Percentiles rank a stretch among this genome's conserved stretches.
phyloP scores from a whole-genome alignment of 1,140 invertebrate species.

The Leptestheria dahalacensis region DNA sequence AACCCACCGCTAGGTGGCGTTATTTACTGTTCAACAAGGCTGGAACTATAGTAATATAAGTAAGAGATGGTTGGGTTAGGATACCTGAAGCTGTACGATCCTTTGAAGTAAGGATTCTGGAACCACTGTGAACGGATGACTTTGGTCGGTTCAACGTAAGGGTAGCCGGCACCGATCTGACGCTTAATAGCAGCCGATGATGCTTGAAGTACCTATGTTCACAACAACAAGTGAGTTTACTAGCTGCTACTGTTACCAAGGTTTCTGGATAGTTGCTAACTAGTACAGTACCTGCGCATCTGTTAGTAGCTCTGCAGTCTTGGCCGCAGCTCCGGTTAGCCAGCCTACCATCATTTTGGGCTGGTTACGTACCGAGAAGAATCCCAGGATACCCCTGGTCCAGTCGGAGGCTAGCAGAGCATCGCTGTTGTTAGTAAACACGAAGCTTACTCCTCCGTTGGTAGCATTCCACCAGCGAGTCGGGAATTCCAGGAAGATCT shows the following conservation, averaged over 20 bases:
- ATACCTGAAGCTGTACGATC: conserved; percentile 43
- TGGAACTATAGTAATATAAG: too few relatives aligned
- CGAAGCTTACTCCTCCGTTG: conserved; percentile 14
- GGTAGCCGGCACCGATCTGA: conserved; percentile 21
- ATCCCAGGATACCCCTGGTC: conserved; percentile 44
- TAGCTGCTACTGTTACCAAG: too few relatives aligned
- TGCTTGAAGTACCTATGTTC: too few relatives aligned
- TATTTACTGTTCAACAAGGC: too few relatives aligned
- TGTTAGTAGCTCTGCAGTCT: conserved; percentile 34
- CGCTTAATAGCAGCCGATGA: conserved; percentile 23
- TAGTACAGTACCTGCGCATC: conserved; percentile 33
- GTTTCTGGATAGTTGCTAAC: too few relatives aligned
- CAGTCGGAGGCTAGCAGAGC: too few relatives aligned
- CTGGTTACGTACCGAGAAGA: conserved; percentile 45
- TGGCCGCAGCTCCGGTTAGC: conserved; percentile 38
- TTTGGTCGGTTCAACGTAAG: conserved; percentile 28
- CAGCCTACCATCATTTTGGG: conserved; percentile 48
- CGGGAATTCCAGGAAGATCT: conserved; percentile 55
- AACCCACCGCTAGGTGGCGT: too few relatives aligned
- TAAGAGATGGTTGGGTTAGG: too few relatives aligned
- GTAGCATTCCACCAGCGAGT: conserved; percentile 34
- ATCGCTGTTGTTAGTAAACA: too few relatives aligned
- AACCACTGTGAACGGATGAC: conserved; percentile 43
- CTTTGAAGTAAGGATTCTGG: conserved; percentile 40
- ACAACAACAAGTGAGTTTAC: too few relatives aligned